Evolutionary conservation across 2,113 vertebrate genomes (phyloP), one percentile per base, ranked within the genome.

Genomic region (Colossoma macropomum): DNA sequence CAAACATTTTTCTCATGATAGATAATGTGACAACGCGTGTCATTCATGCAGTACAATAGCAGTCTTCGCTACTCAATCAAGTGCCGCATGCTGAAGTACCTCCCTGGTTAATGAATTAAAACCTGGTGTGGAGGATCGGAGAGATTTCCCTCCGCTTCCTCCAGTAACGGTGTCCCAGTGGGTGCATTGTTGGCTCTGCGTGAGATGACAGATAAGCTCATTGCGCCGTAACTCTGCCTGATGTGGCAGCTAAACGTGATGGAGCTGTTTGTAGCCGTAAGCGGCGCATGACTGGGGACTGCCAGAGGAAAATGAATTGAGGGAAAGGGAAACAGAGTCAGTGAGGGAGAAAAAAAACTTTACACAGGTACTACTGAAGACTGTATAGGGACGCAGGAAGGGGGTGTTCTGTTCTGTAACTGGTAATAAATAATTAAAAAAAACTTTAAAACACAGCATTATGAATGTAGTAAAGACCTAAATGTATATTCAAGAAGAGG

Each of bases 331-430:
- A 71, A 60, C 16, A 8, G 32, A 71, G 34, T 25, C 78, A 45
- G 54, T n/a, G 25, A 80, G 79, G 56, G 5, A 16, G 50, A 25
- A 63, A 66, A 73, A 48, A 81, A 81, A 81, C 1, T 56, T 48
- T 63, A 23, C 25, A 12, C 69, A 45, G 25, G 79, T 63, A 73
- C 4, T 11, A 45, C 71, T 11, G 63, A 74, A 63, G 38, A 74
- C 38, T 59, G 23, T 52, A 15, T 52, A 52, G 50, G 50, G 50
- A 19, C 17, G 17, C 17, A 52, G 17, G 2, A 52, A 52, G 50
- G 3, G 50, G 13, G 13, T 52, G 50, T 1, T 52, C 13, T 52
- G 50, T 52, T 19, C 17, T 52, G 50, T 52, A 19, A 3, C 41
- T 45, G 41, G 9, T 45, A 11, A 45, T 38, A 38, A 38, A 38